These are phyloP conservation scores for Epicampocera succincta DNA, from an alignment of 2,888 invertebrate species.

Conservation along the genomic window DNA sequence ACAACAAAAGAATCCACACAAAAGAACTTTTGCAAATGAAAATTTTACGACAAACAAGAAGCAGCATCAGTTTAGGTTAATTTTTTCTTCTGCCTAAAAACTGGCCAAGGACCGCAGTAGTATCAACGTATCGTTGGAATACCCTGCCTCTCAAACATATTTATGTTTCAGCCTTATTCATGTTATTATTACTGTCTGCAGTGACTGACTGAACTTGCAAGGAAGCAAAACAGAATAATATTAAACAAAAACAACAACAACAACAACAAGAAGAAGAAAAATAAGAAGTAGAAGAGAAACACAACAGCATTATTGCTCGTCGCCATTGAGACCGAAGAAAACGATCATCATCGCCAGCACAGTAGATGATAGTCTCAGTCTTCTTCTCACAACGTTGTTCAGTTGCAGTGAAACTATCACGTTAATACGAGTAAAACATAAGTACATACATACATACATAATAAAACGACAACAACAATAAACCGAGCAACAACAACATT, in stretches of 20 bases:
- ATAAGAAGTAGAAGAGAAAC: constrained; percentile 8
- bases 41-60: constrained; percentile 12
- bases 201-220: constrained; percentile 46
- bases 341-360: constrained; percentile 48
- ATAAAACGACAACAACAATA: constrained; percentile 21
- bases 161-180: constrained; percentile 11
- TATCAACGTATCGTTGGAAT: constrained; percentile 41
- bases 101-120: no score
- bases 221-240: constrained; percentile 40
- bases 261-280: no score
- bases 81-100: no score
- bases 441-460: constrained; percentile 15
- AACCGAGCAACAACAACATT: constrained; percentile 32
- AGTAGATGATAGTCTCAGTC: constrained; percentile 17
- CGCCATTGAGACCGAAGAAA: constrained; percentile 60
- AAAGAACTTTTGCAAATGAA: constrained; percentile 28
- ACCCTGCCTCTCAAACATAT: constrained; percentile 12
- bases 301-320: constrained; percentile 59
- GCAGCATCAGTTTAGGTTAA: not conserved
- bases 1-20: constrained; percentile 20
- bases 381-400: constrained; percentile 26
- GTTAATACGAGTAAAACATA: not conserved
- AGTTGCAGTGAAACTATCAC: constrained; percentile 35
- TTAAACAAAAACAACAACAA: constrained; percentile 7
- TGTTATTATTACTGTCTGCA: constrained; percentile 36